These are phyloP conservation scores for Drosophila obscura DNA, from an alignment of 1,140 invertebrate genomes.

Conservation along the genomic window DNA sequence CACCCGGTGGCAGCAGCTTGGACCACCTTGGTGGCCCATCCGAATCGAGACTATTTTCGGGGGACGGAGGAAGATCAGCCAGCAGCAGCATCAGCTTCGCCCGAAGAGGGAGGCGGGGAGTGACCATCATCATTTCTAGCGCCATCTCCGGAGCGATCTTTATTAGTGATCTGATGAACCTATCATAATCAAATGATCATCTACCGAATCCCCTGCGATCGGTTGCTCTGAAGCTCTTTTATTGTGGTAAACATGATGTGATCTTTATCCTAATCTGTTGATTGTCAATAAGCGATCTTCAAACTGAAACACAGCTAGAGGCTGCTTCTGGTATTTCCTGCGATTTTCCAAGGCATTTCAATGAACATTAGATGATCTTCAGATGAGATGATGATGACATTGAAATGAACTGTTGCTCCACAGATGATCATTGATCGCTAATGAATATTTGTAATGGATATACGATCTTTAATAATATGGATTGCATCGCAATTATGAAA, in stretches of 20 bases:
- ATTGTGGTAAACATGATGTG: background rate
- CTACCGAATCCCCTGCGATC: background rate
- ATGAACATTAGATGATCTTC: no score
- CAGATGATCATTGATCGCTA: no score
- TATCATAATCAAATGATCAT: conserved; percentile 5
- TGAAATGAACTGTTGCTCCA: no score
- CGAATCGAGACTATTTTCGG: conserved; percentile 28
- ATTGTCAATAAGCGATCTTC: no score
- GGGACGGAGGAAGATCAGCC: background rate
- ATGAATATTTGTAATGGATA: no score
- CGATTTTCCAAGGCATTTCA: no score
- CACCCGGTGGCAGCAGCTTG: conserved; percentile 65
- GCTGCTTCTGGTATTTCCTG: no score
- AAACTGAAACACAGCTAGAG: no score
- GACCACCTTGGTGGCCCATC: conserved; percentile 67
- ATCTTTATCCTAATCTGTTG: background rate
- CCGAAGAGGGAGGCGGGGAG: background rate
- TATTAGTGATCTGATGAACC: conserved; percentile 14
- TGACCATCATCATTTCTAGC: background rate
- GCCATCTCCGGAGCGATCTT: conserved; percentile 12
- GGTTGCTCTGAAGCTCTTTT: background rate
- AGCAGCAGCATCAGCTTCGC: background rate
- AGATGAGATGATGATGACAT: no score
- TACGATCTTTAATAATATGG: no score
- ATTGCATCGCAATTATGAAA: no score